phyloP scores from a whole-genome alignment of 2,797 vertebrate genomes.

The Scolopax rusticola region DNA sequence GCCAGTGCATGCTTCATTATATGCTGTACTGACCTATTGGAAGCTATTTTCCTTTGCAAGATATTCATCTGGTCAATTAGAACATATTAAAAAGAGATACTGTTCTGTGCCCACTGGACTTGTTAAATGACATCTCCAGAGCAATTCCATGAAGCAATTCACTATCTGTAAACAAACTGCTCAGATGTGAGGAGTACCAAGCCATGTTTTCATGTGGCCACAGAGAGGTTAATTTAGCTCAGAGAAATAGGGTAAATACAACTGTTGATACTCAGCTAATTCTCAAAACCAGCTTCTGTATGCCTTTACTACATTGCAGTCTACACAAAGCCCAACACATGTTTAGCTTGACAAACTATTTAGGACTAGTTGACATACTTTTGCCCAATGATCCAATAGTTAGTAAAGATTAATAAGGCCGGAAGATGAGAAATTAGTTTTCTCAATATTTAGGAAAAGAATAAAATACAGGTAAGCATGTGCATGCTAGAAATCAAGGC shows the following conservation, averaged over 20 bases:
- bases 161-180: neutral
- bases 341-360: neutral
- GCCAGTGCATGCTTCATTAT: neutral
- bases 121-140: neutral
- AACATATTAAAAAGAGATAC: neutral
- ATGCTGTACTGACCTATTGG: neutral
- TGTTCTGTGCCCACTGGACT: neutral
- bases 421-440: neutral
- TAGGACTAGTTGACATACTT: neutral
- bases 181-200: rapidly evolving
- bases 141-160: neutral
- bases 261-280: neutral
- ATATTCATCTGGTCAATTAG: neutral
- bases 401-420: neutral
- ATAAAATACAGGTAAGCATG: neutral
- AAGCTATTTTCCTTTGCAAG: neutral
- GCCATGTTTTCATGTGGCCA: neutral
- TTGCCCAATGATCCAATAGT: neutral
- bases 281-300: neutral
- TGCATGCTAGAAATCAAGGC: neutral
- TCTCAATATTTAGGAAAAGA: neutral
- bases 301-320: neutral
- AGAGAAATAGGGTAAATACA: neutral
- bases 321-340: neutral
- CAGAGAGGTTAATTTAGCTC: neutral